Evolutionary conservation across 2,797 vertebrate species (phyloP).

Genomic region (Clarias platycephalus): DNA sequence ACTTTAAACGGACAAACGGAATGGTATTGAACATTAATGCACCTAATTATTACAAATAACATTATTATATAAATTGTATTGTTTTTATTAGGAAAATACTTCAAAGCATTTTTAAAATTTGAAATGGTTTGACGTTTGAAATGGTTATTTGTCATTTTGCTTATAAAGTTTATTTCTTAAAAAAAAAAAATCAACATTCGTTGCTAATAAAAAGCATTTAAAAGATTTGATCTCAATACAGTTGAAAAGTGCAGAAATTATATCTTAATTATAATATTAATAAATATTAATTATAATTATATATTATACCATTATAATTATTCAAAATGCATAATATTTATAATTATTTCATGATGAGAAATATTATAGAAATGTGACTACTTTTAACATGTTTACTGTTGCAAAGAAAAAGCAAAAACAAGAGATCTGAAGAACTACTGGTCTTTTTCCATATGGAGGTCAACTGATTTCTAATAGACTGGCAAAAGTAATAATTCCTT

Average conservation of each 20-base stretch:
- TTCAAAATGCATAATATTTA: not conserved
- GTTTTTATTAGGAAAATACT: not conserved
- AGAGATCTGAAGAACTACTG: not conserved
- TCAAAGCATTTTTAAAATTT: not conserved
- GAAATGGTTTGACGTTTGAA: not conserved
- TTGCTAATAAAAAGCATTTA: not conserved
- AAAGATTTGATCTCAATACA: not conserved
- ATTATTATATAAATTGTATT: not conserved
- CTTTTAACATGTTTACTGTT: not conserved
- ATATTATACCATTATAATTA: not conserved
- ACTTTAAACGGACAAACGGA: not conserved
- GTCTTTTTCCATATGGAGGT: slow-evolving; percentile 2
- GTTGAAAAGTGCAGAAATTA: not conserved
- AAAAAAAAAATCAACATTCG: not conserved
- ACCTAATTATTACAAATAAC: not conserved
- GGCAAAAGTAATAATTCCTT: slow-evolving; percentile 32
- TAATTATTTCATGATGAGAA: not conserved
- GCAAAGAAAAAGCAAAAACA: not conserved
- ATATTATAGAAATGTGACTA: not conserved
- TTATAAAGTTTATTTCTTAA: not conserved
- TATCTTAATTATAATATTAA: too few species aligned
- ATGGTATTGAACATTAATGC: not conserved
- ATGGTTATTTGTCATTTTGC: not conserved
- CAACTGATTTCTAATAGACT: slow-evolving; percentile 29
- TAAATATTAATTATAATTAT: too few species aligned